Evolutionary conservation across 1,140 invertebrate species (phyloP).

Genomic region (Andrena cerasifolii): DNA sequence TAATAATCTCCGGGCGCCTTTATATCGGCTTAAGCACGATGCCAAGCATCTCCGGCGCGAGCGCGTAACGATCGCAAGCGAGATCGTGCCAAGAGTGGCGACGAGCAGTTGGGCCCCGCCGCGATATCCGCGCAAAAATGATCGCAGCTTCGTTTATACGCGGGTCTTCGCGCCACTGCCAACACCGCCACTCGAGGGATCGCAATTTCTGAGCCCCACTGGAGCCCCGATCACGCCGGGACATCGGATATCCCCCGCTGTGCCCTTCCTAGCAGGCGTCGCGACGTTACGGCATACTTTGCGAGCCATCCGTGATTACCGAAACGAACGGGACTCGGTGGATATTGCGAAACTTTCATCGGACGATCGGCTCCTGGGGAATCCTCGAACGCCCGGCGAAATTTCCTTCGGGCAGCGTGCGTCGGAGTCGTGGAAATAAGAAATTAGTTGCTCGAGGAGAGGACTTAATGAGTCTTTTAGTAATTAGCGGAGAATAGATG

Average conservation of each 20-base stretch:
- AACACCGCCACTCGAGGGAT: conserved; percentile 19
- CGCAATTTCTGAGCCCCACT: neutral
- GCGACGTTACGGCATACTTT: neutral
- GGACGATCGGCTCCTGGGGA: neutral
- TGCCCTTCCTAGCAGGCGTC: neutral
- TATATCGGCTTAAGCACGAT: conserved; percentile 64
- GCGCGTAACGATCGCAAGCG: conserved; percentile 47
- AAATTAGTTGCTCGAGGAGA: too few species aligned
- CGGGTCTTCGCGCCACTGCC: conserved; percentile 32
- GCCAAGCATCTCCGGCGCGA: conserved; percentile 50
- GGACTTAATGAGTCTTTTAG: too few species aligned
- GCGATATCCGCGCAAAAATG: conserved; percentile 51
- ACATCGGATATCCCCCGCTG: conserved; percentile 10
- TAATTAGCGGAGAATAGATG: too few species aligned
- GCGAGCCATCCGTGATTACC: neutral
- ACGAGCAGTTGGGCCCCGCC: conserved; percentile 20
- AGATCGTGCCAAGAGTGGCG: conserved; percentile 59
- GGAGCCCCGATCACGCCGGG: neutral
- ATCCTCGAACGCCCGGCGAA: neutral
- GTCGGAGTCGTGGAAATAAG: too few species aligned
- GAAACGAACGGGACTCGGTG: neutral
- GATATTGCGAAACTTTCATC: neutral
- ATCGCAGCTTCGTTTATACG: conserved; percentile 53
- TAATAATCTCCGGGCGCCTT: conserved; percentile 63
- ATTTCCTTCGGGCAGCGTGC: too few species aligned